These are phyloP conservation scores for Scyliorhinus canicula DNA, from an alignment of 2,797 vertebrate genomes.

Conservation along the genomic window DNA sequence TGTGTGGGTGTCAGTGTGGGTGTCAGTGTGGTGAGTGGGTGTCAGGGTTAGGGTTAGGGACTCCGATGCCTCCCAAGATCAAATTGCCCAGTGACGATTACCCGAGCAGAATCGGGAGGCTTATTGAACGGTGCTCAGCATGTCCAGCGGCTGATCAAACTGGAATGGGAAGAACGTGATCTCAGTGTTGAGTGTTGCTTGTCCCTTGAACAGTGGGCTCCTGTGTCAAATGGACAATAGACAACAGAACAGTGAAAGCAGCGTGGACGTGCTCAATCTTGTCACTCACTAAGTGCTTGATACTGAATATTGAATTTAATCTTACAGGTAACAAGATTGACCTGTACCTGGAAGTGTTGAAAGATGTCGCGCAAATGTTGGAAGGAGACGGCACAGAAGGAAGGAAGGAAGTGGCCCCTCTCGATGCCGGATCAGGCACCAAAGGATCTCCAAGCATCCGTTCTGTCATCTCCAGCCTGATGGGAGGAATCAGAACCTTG, in stretches of 20 bases:
- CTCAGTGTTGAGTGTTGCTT: background rate
- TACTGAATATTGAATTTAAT: slow-evolving; percentile 22
- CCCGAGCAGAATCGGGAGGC: too few relatives aligned
- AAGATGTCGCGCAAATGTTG: slow-evolving; percentile 58
- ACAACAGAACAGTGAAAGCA: background rate
- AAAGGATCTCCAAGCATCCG: slow-evolving; percentile 49
- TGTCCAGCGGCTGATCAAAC: background rate
- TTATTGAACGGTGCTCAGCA: too few relatives aligned
- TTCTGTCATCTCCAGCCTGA: slow-evolving; percentile 54
- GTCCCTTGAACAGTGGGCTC: background rate
- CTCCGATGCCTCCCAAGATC: background rate
- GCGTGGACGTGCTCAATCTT: background rate
- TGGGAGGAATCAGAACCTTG: slow-evolving; percentile 59
- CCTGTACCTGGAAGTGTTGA: slow-evolving; percentile 53
- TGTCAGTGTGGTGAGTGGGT: background rate
- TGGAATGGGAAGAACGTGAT: background rate
- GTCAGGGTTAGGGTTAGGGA: too few relatives aligned
- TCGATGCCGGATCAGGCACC: slow-evolving; percentile 44
- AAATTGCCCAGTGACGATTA: background rate
- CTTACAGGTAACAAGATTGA: slow-evolving; percentile 50
- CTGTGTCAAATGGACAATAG: background rate
- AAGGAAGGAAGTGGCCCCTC: slow-evolving; percentile 46
- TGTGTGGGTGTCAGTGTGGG: too few relatives aligned
- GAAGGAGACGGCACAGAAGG: slow-evolving; percentile 51
- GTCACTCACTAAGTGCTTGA: background rate